These are phyloP conservation scores for Pseudonaja textilis DNA, from an alignment of 2,113 vertebrate genomes.

Conservation along the genomic window DNA sequence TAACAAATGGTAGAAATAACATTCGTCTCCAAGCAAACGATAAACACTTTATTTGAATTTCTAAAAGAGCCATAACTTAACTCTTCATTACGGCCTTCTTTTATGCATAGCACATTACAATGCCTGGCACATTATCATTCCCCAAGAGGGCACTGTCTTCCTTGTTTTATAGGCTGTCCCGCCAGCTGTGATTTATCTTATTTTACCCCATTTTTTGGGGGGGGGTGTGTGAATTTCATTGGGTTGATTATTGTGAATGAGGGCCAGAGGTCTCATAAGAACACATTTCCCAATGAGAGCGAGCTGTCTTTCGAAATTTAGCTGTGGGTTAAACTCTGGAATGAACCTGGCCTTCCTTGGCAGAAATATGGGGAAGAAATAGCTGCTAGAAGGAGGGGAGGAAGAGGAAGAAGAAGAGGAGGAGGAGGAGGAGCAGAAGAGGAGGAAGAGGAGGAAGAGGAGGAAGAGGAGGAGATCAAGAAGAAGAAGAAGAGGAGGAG, in stretches of 20 bases:
- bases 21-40: conserved; percentile 3
- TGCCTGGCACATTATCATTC: not conserved
- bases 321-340: not conserved
- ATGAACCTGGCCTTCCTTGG: not conserved
- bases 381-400: not conserved
- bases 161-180: not conserved
- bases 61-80: not conserved
- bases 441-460: no score
- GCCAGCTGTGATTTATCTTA: not conserved
- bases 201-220: not conserved
- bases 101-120: not conserved
- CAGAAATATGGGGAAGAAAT: not conserved
- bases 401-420: not conserved
- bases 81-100: not conserved
- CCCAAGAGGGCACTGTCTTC: not conserved
- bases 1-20: not conserved
- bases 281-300: not conserved
- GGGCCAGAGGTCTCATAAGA: not conserved
- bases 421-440: no score
- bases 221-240: not conserved
- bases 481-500: no score
- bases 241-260: not conserved
- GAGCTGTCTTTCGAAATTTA: not conserved
- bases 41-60: conserved; percentile 3
- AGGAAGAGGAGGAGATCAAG: no score